These are phyloP conservation scores for Phrynosoma blainvillii DNA, from an alignment of 2,113 vertebrate species.

Conservation along the genomic window DNA sequence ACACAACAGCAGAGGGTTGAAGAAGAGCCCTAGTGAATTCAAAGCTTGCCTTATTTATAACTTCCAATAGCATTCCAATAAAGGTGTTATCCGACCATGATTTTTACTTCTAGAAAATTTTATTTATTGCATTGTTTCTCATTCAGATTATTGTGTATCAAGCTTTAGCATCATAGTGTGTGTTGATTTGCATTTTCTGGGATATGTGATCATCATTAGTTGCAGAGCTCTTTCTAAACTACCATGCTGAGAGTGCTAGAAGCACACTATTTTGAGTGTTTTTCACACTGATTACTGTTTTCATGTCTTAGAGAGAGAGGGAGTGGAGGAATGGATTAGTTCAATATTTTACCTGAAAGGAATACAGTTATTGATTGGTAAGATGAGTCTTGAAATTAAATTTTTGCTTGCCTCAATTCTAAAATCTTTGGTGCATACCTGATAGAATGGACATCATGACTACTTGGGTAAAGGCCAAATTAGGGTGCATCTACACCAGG, in stretches of 20 bases:
- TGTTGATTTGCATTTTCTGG: neutral
- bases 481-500: no score
- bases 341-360: neutral
- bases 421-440: neutral
- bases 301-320: neutral
- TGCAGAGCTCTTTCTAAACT: neutral
- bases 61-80: no score
- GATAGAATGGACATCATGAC: neutral
- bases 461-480: neutral
- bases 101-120: neutral
- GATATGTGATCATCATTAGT: no score
- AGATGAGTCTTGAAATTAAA: neutral
- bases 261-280: neutral
- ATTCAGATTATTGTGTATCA: neutral
- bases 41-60: neutral
- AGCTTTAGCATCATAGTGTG: neutral
- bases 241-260: neutral
- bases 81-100: no score
- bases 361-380: neutral
- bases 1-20: neutral
- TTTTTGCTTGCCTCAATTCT: neutral
- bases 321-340: neutral
- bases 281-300: neutral
- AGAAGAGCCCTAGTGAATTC: neutral
- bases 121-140: neutral